Evolutionary conservation across 1,140 invertebrate genomes (phyloP).

Genomic region (Papilio machaon): DNA sequence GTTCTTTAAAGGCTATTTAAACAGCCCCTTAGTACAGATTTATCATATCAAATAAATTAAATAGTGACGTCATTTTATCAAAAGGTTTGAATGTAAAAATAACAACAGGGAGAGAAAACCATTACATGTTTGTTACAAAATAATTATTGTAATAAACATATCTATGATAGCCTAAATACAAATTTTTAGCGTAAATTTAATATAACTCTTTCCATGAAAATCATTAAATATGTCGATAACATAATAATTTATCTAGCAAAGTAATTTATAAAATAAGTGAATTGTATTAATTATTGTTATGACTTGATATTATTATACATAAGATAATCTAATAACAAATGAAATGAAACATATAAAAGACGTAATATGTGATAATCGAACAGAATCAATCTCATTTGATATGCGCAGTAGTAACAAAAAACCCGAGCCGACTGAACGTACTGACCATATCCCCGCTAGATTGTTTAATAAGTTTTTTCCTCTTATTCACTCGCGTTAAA

Average conservation of each 20-base stretch:
- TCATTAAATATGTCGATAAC: neutral
- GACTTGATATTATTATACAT: neutral
- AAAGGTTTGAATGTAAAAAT: too few relatives aligned
- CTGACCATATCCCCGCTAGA: conserved; percentile 15
- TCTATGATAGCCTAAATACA: too few relatives aligned
- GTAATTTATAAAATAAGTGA: neutral
- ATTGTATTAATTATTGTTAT: neutral
- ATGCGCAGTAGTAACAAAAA: neutral
- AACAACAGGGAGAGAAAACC: too few relatives aligned
- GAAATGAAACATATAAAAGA: conserved; percentile 4
- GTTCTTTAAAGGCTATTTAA: neutral
- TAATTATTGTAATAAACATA: too few relatives aligned
- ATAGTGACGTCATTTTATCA: too few relatives aligned
- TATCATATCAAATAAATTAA: too few relatives aligned
- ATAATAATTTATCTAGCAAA: neutral
- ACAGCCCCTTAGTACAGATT: too few relatives aligned
- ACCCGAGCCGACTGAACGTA: neutral
- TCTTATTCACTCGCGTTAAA: conserved; percentile 49
- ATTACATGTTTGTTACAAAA: too few relatives aligned
- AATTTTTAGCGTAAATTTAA: neutral
- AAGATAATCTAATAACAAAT: neutral
- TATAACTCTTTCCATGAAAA: neutral
- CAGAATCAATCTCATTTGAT: neutral
- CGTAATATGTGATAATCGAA: neutral
- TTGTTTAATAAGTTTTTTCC: conserved; percentile 59